phyloP scores from a whole-genome alignment of 2,888 invertebrate genomes.

The Polylopha cassiicola region DNA sequence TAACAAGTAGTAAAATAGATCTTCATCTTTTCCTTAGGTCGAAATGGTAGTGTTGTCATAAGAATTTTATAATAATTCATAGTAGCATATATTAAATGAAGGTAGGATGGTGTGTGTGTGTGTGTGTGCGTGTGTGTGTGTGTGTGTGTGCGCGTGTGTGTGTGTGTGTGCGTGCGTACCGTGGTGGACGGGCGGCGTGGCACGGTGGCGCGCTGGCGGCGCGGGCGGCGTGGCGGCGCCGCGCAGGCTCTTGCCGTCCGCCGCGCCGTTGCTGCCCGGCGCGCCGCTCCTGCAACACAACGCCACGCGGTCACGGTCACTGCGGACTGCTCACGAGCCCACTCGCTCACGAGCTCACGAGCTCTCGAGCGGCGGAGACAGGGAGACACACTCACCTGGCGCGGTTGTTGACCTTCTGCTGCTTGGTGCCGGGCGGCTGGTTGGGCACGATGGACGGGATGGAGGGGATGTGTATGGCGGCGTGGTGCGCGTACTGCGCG shows the following conservation, averaged over 20 bases:
- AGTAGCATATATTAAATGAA: too few relatives aligned
- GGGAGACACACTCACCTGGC: conserved; percentile 53
- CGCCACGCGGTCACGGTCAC: neutral
- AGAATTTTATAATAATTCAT: too few relatives aligned
- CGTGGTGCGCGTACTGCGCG: conserved; percentile 80
- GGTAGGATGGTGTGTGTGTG: too few relatives aligned
- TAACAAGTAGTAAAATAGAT: too few relatives aligned
- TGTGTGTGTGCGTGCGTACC: too few relatives aligned
- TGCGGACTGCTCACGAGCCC: too few relatives aligned
- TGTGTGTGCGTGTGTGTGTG: too few relatives aligned
- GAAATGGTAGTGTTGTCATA: too few relatives aligned
- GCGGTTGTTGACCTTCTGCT: conserved; percentile 69
- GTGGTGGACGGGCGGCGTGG: conserved; percentile 63
- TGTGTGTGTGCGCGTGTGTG: too few relatives aligned
- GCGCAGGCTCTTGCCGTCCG: conserved; percentile 37
- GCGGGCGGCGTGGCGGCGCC: conserved; percentile 59
- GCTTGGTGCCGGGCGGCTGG: conserved; percentile 68
- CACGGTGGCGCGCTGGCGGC: conserved; percentile 57
- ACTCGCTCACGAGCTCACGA: too few relatives aligned
- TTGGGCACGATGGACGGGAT: conserved; percentile 75
- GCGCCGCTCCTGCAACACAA: conserved; percentile 26
- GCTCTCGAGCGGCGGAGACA: too few relatives aligned
- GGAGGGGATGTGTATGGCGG: conserved; percentile 68
- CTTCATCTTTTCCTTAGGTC: too few relatives aligned
- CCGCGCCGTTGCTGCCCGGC: conserved; percentile 30